These are phyloP conservation scores for Poeciliopsis paucimaculata DNA, from an alignment of 2,797 vertebrate genomes.

Conservation along the genomic window DNA sequence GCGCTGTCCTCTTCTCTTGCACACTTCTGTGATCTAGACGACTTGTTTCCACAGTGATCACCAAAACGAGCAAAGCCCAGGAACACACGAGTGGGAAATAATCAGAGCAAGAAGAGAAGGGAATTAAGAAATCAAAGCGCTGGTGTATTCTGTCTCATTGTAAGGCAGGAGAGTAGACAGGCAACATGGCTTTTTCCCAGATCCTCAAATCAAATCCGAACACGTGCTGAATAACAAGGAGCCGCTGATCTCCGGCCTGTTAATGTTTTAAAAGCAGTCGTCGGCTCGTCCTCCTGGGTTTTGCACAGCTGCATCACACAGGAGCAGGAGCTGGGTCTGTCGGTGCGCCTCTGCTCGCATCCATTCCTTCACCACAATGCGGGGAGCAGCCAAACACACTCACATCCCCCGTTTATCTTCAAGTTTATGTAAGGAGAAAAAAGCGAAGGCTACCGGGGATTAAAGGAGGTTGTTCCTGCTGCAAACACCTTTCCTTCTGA, in stretches of 20 bases:
- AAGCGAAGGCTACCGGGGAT: not conserved
- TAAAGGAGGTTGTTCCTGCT: not conserved
- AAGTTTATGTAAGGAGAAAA: not conserved
- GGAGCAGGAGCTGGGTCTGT: constrained; percentile 50
- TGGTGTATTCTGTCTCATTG: constrained; percentile 1
- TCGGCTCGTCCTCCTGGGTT: constrained; percentile 32
- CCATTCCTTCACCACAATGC: constrained; percentile 65
- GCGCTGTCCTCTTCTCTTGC: constrained; percentile 50
- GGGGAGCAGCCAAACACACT: constrained; percentile 33
- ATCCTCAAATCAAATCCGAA: constrained; percentile 40
- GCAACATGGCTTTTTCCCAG: constrained; percentile 30
- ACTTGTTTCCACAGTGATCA: constrained; percentile 46
- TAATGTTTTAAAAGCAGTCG: constrained; percentile 29
- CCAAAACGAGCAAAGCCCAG: constrained; percentile 6
- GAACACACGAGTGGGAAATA: not conserved
- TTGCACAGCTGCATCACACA: constrained; percentile 67
- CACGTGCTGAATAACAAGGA: constrained; percentile 57
- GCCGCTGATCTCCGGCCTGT: constrained; percentile 32
- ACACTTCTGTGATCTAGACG: constrained; percentile 49
- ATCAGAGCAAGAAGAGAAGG: not conserved
- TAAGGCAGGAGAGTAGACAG: constrained; percentile 4
- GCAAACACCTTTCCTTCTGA: not conserved
- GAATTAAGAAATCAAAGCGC: constrained; percentile 34
- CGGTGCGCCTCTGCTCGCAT: constrained; percentile 62
- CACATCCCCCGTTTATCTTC: constrained; percentile 18